A percentile compares a stretch with the other conserved stretches of the same genome.
These are phyloP conservation scores for Microtus montanus DNA, from an alignment of 2,113 vertebrate genomes.

Conservation along the genomic window DNA sequence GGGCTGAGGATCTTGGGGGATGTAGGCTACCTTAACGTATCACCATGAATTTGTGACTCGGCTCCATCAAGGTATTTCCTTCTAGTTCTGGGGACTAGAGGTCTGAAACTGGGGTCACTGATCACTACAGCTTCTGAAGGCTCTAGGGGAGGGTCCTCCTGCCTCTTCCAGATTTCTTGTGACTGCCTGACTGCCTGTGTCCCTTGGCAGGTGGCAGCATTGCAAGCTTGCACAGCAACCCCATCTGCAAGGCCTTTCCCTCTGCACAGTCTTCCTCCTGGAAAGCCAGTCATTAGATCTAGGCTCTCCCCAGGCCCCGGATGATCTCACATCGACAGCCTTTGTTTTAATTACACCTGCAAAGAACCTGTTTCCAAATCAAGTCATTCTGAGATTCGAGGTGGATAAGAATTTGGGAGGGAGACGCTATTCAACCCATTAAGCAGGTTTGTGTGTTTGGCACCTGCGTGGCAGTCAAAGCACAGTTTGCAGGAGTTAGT, in stretches of 20 bases:
- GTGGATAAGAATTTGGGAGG: not conserved
- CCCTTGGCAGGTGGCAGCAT: not conserved
- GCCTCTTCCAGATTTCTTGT: not conserved
- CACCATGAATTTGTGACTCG: not conserved
- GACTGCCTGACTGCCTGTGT: not conserved
- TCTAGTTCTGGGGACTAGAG: not conserved
- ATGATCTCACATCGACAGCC: not conserved
- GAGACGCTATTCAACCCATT: not conserved
- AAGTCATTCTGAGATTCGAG: not conserved
- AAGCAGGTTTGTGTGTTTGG: not conserved
- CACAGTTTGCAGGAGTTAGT: not conserved
- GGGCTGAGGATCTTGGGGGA: not conserved
- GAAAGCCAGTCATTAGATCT: not conserved
- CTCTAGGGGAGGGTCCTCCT: not conserved
- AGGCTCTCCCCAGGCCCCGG: not conserved
- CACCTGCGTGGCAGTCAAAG: not conserved
- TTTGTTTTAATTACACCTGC: not conserved
- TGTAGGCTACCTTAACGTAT: fast-evolving
- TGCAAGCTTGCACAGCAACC: fast-evolving
- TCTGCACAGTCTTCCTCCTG: not conserved
- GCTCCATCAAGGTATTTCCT: not conserved
- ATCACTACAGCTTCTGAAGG: not conserved
- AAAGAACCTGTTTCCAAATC: not conserved
- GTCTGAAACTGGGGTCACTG: not conserved
- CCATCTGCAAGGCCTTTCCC: not conserved